Evolutionary conservation across 92 coral and sea anemone genomes (phyloP).

Genomic region (Meandrina meandrites): DNA sequence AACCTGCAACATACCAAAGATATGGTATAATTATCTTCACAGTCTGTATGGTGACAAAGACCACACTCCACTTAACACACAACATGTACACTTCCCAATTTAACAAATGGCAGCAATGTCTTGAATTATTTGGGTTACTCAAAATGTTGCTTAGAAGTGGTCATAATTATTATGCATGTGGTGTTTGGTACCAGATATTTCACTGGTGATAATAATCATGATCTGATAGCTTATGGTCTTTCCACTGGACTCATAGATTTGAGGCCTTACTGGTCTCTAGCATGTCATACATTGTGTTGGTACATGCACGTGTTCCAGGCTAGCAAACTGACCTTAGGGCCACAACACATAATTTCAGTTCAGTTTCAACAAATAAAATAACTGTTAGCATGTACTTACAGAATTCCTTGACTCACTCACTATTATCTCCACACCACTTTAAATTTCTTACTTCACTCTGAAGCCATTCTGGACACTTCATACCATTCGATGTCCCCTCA

Average conservation of each 20-base stretch:
- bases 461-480: background rate
- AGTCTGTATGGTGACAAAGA: background rate
- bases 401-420: slow-evolving; percentile 27
- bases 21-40: background rate
- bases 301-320: background rate
- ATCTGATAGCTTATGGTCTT: too few species aligned
- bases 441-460: background rate
- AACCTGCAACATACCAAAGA: background rate
- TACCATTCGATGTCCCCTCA: slow-evolving; percentile 7
- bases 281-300: background rate
- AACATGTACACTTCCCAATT: too few species aligned
- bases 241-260: background rate
- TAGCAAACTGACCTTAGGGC: background rate
- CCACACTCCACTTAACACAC: too few species aligned
- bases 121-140: too few species aligned
- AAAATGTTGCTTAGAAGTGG: too few species aligned
- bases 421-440: slow-evolving; percentile 14
- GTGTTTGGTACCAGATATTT: too few species aligned
- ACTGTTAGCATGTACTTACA: slow-evolving; percentile 22
- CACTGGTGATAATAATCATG: too few species aligned
- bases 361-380: background rate
- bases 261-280: too few species aligned
- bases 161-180: too few species aligned
- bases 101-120: too few species aligned
- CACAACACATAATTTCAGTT: background rate